These are phyloP conservation scores for Engraulis encrasicolus DNA, from an alignment of 2,113 vertebrate genomes.

Conservation along the genomic window DNA sequence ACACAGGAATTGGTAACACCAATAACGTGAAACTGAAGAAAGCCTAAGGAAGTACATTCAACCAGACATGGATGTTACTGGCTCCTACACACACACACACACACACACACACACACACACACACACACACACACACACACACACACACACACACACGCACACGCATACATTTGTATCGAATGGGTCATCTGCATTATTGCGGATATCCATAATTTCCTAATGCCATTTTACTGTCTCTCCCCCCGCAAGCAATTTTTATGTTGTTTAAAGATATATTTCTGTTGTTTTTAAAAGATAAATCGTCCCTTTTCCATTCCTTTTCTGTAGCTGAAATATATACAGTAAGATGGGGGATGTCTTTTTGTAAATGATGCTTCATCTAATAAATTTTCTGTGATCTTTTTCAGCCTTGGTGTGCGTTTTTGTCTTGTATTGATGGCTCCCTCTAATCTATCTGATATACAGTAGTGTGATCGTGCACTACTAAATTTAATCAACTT, in stretches of 20 bases:
- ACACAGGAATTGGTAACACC: too few relatives aligned
- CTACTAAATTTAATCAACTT: neutral
- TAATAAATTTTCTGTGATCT: conserved; percentile 15
- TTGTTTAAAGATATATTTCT: conserved; percentile 4
- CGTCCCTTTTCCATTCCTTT: neutral
- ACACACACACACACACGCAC: neutral
- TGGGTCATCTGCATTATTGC: neutral
- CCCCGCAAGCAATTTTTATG: neutral
- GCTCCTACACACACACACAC: neutral
- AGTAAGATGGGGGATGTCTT: neutral
- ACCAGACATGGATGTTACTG: too few relatives aligned
- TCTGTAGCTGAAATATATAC: neutral
- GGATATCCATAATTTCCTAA: neutral
- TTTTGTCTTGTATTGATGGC: neutral
- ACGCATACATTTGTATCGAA: neutral
- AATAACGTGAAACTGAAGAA: neutral
- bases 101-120: neutral
- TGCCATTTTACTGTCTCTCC: neutral
- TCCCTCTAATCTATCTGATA: neutral
- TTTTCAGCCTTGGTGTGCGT: neutral
- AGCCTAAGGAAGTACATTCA: too few relatives aligned
- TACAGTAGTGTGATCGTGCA: neutral
- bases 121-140: neutral
- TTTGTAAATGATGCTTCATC: conserved; percentile 11
- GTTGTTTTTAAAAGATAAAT: conserved; percentile 2